phyloP scores from a whole-genome alignment of 2,888 invertebrate species.

The Theretra japonica region DNA sequence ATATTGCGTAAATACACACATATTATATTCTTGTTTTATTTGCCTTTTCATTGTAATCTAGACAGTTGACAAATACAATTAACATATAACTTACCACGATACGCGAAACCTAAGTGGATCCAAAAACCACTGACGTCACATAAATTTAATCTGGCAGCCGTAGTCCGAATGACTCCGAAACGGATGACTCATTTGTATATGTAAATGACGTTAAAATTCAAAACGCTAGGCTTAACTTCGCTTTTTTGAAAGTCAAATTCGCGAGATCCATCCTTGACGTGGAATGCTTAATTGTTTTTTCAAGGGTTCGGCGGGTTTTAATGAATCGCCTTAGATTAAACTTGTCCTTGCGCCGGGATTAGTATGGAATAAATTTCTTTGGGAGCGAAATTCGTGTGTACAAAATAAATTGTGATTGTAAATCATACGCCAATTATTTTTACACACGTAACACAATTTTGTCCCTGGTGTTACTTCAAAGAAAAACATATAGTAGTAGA shows the following conservation, averaged over 20 bases:
- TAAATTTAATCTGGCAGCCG: constrained; percentile 17
- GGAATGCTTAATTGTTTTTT: constrained; percentile 51
- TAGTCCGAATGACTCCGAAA: constrained; percentile 20
- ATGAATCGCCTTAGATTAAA: constrained; percentile 19
- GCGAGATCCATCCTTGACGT: constrained; percentile 48
- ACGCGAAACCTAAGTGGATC: not conserved
- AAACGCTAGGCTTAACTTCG: constrained; percentile 47
- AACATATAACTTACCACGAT: not conserved
- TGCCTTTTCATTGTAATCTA: not conserved
- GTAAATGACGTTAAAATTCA: constrained; percentile 62
- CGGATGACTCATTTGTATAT: constrained; percentile 58
- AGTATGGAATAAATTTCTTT: not conserved
- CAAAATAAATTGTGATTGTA: no score
- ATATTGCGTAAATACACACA: no score
- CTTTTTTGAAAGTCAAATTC: constrained; percentile 51
- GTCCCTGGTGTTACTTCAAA: no score
- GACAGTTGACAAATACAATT: not conserved
- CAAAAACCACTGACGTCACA: not conserved
- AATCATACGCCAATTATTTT: no score
- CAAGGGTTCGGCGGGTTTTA: constrained; percentile 19
- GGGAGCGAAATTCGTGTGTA: not conserved
- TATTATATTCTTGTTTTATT: no score
- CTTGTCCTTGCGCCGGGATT: not conserved
- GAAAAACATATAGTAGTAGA: no score
- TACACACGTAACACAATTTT: no score